A percentile compares a stretch with the other conserved stretches of the same genome.
These are phyloP conservation scores for Margaritifera margaritifera DNA, from an alignment of 2,888 invertebrate species.

Conservation along the genomic window DNA sequence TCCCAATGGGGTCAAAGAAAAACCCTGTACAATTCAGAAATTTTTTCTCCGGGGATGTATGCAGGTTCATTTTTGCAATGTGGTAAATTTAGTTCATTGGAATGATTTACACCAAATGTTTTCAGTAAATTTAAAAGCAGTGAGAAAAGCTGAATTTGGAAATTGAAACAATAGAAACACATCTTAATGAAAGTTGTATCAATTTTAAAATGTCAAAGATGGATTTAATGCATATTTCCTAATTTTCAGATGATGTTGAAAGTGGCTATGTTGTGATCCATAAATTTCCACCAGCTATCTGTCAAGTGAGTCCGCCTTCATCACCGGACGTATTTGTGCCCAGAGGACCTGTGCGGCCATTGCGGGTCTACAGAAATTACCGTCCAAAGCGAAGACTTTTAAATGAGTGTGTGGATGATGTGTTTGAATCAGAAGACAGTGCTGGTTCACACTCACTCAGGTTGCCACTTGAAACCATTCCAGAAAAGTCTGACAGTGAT, in stretches of 20 bases:
- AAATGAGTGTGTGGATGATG: conserved; percentile 63
- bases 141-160: too few species aligned
- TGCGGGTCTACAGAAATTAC: conserved; percentile 25
- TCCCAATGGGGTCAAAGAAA: too few species aligned
- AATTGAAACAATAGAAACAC: too few species aligned
- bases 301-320: conserved; percentile 4
- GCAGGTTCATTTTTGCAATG: too few species aligned
- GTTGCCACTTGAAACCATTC: conserved; percentile 47
- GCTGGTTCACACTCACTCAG: conserved; percentile 45
- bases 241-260: conserved; percentile 49
- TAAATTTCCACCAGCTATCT: conserved; percentile 23
- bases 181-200: too few species aligned
- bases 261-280: conserved; percentile 59
- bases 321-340: conserved; percentile 10
- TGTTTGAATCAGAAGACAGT: conserved; percentile 66
- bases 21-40: too few species aligned
- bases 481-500: conserved; percentile 38
- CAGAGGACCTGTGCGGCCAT: neutral
- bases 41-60: too few species aligned
- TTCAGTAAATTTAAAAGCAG: too few species aligned
- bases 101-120: too few species aligned
- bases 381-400: conserved; percentile 58
- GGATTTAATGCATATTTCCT: neutral
- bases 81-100: too few species aligned
- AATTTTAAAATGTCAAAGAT: too few species aligned